Percentiles rank a stretch among this genome's conserved stretches.
Evolutionary conservation across 2,113 vertebrate species (phyloP).

Genomic region (Hemiscyllium ocellatum): DNA sequence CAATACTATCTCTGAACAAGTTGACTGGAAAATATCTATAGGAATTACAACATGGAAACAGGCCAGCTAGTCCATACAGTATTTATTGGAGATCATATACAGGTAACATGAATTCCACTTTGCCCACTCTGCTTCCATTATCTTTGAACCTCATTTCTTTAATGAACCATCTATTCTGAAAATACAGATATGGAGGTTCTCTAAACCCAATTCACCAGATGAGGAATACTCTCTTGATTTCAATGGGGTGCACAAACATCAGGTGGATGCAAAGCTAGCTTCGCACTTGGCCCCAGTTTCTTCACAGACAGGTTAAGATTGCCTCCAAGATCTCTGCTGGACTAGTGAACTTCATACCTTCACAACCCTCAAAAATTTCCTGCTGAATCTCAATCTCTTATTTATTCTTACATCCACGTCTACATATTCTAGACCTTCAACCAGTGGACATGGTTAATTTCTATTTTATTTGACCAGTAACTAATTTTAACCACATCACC

Average conservation of each 20-base stretch:
- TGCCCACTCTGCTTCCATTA: not conserved
- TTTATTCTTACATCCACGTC: not conserved
- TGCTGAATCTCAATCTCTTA: not conserved
- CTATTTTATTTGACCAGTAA: not conserved
- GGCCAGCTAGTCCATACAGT: no score
- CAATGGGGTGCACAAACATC: not conserved
- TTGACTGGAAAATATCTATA: no score
- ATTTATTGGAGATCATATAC: not conserved
- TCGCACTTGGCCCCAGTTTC: not conserved
- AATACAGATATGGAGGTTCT: not conserved
- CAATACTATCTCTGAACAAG: no score
- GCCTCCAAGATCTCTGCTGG: not conserved
- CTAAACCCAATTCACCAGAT: not conserved
- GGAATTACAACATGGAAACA: not conserved
- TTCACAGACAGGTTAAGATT: not conserved
- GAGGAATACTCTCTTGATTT: not conserved
- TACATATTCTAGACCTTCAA: not conserved
- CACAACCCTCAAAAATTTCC: not conserved
- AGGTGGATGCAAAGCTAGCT: not conserved
- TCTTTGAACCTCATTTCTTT: not conserved
- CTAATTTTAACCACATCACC: not conserved
- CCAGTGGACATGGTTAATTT: not conserved
- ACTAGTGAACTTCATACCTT: not conserved
- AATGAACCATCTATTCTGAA: not conserved
- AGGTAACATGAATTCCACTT: not conserved